These are phyloP conservation scores for Pelecanoides urinatrix DNA, from an alignment of 2,113 vertebrate genomes.

Conservation along the genomic window DNA sequence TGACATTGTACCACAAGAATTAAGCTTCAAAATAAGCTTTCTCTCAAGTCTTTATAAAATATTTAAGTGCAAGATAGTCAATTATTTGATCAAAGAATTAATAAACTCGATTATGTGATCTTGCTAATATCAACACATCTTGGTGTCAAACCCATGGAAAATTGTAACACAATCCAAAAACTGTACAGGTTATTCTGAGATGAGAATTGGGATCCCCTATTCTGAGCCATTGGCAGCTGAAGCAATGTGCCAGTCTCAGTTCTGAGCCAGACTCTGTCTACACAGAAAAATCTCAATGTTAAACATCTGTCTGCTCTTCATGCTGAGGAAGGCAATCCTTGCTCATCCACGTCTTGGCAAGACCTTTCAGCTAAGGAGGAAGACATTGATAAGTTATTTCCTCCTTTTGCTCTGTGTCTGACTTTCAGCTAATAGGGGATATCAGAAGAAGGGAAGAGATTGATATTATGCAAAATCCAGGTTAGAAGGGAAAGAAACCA, in stretches of 20 bases:
- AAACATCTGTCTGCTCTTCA: not conserved
- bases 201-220: not conserved
- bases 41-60: not conserved
- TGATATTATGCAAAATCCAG: not conserved
- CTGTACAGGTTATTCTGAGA: not conserved
- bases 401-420: not conserved
- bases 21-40: not conserved
- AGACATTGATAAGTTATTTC: not conserved
- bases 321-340: not conserved
- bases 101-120: not conserved
- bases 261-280: not conserved
- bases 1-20: not conserved
- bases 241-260: not conserved
- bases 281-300: not conserved
- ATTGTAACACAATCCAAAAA: not conserved
- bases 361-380: not conserved
- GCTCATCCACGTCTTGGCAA: not conserved
- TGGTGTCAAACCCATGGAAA: not conserved
- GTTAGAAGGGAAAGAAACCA: not conserved
- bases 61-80: not conserved
- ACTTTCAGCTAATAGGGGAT: not conserved
- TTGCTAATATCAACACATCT: not conserved
- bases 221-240: not conserved
- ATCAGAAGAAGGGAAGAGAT: not conserved
- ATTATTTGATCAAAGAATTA: not conserved